Evolutionary conservation across 2,888 invertebrate species (phyloP).

Genomic region (Epirrhoe alternata): DNA sequence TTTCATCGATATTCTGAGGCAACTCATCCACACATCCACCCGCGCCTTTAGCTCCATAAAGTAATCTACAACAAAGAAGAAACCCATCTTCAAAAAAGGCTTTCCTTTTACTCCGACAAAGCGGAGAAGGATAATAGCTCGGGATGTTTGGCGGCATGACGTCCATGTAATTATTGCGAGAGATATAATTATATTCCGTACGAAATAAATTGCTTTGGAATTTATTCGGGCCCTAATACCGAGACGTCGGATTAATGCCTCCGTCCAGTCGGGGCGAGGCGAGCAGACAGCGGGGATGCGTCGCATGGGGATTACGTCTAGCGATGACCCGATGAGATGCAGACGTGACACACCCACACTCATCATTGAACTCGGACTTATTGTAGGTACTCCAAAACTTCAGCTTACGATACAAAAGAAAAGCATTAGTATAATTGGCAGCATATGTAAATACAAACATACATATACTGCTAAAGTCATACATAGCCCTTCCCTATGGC

Average conservation of each 20-base stretch:
- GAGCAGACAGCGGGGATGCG: no score
- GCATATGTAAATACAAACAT: no score
- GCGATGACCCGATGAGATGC: no score
- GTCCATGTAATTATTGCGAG: constrained; percentile 7
- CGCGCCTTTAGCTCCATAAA: background rate
- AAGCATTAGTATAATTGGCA: no score
- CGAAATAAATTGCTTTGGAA: constrained; percentile 13
- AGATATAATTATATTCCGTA: constrained; percentile 11
- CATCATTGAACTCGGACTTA: no score
- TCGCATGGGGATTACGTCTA: no score
- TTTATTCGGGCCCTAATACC: constrained; percentile 4
- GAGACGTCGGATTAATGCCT: background rate
- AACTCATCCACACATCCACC: background rate
- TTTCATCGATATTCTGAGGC: background rate
- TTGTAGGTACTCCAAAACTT: no score
- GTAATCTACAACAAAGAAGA: background rate
- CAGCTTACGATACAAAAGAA: no score
- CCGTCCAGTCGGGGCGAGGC: background rate
- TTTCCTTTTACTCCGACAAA: background rate
- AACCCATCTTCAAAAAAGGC: background rate
- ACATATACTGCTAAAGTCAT: no score
- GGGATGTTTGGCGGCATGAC: background rate
- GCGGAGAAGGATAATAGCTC: background rate
- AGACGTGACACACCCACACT: no score
- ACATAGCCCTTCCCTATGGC: no score